Evolutionary conservation across 2,113 vertebrate genomes (phyloP).

Genomic region (Chloropsis hardwickii): DNA sequence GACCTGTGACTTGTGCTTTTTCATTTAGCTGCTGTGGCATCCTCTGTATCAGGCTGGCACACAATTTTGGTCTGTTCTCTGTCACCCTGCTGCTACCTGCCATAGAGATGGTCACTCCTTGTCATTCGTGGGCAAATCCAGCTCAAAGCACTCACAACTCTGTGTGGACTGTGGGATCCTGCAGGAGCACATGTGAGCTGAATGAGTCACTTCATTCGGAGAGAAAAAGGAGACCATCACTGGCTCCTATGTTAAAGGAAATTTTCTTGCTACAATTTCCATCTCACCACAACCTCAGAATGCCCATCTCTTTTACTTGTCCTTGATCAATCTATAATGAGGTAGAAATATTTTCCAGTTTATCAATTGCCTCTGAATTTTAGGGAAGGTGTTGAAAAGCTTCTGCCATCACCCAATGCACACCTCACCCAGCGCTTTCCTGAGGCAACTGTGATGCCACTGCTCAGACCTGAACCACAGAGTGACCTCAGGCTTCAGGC

Average conservation of each 20-base stretch:
- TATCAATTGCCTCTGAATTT: not conserved
- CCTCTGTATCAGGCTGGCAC: not conserved
- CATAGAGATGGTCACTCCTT: not conserved
- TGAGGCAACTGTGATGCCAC: fast-evolving
- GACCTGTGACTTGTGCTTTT: not conserved
- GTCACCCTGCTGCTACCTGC: not conserved
- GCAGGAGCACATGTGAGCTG: fast-evolving
- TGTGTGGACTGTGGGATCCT: not conserved
- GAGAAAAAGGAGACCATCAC: not conserved
- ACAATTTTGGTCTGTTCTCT: not conserved
- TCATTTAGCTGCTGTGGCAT: not conserved
- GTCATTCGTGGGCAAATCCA: not conserved
- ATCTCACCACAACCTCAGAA: not conserved
- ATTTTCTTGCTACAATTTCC: not conserved
- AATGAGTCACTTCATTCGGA: fast-evolving
- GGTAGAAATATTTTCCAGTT: not conserved
- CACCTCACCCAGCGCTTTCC: fast-evolving
- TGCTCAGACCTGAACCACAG: not conserved
- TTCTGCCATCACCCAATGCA: fast-evolving
- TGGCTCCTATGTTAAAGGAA: not conserved
- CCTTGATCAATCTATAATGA: not conserved
- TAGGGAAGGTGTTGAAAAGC: not conserved
- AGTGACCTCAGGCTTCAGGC: not conserved
- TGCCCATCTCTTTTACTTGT: not conserved
- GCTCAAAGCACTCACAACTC: not conserved